A percentile compares a stretch with the other conserved stretches of the same genome.
Evolutionary conservation across 2,888 invertebrate genomes (phyloP).

Genomic region (Craniophora ligustri): DNA sequence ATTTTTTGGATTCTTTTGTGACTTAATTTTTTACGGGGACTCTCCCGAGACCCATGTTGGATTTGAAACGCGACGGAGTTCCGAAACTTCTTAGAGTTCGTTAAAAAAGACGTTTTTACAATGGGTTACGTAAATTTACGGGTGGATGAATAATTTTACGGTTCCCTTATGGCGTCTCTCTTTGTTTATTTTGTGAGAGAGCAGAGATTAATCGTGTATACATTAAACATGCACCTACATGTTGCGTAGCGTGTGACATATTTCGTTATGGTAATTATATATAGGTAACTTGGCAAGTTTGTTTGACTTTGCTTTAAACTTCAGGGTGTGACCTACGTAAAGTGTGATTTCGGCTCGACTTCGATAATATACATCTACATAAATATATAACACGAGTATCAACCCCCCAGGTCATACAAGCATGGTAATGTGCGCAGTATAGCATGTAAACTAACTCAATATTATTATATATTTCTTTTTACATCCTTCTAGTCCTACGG

Average conservation of each 20-base stretch:
- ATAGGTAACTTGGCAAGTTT: slow-evolving; percentile 12
- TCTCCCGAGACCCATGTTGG: slow-evolving; percentile 82
- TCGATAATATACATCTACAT: too few relatives aligned
- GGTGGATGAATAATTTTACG: slow-evolving; percentile 82
- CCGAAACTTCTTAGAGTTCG: slow-evolving; percentile 80
- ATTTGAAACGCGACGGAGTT: slow-evolving; percentile 82
- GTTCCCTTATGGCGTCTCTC: slow-evolving; percentile 60
- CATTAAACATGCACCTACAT: slow-evolving; percentile 29
- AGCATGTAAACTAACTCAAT: too few relatives aligned
- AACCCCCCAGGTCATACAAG: too few relatives aligned
- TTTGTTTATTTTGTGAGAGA: slow-evolving; percentile 61
- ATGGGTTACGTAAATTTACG: slow-evolving; percentile 81
- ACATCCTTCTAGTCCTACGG: not conserved
- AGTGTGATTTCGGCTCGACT: not conserved
- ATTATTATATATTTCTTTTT: not conserved
- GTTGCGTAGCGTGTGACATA: slow-evolving; percentile 12
- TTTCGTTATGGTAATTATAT: slow-evolving; percentile 10
- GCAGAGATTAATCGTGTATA: slow-evolving; percentile 51
- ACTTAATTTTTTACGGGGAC: slow-evolving; percentile 84
- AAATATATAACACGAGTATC: too few relatives aligned
- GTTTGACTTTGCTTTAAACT: slow-evolving; percentile 5
- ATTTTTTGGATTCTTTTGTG: slow-evolving; percentile 79
- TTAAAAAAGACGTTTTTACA: slow-evolving; percentile 85
- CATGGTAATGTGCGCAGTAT: too few relatives aligned
- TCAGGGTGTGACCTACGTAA: too few relatives aligned